Percentiles rank a stretch among this genome's conserved stretches.
These are phyloP conservation scores for Scolopax bukidnonensis DNA, from an alignment of 2,797 vertebrate genomes.

Conservation along the genomic window DNA sequence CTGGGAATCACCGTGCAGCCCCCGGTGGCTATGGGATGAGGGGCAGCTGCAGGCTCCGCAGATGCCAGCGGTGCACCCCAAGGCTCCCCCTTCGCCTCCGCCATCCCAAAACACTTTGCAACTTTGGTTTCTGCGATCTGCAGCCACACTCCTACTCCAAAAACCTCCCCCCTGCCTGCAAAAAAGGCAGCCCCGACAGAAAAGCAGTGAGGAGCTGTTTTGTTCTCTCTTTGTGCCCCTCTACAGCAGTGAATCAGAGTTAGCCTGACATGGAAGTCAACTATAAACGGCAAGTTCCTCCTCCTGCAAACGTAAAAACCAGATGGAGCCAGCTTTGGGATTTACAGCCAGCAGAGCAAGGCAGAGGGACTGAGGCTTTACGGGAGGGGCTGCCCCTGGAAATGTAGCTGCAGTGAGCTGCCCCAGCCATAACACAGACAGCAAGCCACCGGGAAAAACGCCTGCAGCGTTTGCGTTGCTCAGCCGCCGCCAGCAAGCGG, in stretches of 20 bases:
- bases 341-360: neutral
- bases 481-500: neutral
- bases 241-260: neutral
- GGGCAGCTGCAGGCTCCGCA: fast-evolving
- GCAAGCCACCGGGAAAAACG: neutral
- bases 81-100: neutral
- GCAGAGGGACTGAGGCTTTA: neutral
- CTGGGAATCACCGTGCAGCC: fast-evolving
- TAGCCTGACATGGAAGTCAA: neutral
- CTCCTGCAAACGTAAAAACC: neutral
- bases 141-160: neutral
- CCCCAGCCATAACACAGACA: slow-evolving; percentile 33
- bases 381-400: neutral
- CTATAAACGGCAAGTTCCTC: neutral
- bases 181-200: neutral
- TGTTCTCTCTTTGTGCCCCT: neutral
- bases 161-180: neutral
- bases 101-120: neutral
- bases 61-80: neutral
- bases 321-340: neutral
- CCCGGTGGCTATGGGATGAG: fast-evolving
- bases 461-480: neutral
- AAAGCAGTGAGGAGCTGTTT: neutral
- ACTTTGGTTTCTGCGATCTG: neutral
- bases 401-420: neutral